Percentiles rank a stretch among this genome's conserved stretches.
Evolutionary conservation across 2,797 vertebrate genomes (phyloP).

Genomic region (Anas flavirostris): DNA sequence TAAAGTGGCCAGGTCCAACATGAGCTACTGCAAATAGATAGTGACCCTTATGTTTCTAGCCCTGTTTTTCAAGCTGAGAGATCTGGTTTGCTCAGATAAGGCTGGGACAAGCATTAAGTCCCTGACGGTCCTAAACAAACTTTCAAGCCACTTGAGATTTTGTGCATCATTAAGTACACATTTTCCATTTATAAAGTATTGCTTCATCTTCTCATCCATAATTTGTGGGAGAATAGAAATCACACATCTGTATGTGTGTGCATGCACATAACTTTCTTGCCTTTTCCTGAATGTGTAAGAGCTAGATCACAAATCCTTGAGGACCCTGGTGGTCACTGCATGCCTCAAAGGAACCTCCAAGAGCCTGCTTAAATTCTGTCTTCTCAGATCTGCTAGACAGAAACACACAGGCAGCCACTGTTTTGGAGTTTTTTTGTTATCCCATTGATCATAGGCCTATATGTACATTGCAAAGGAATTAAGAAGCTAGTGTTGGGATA

Average conservation of each 20-base stretch:
- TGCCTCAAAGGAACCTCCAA: neutral
- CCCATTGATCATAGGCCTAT: neutral
- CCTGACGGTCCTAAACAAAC: neutral
- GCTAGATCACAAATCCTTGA: neutral
- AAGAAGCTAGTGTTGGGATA: neutral
- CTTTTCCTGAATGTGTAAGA: neutral
- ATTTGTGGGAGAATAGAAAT: neutral
- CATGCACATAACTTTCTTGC: neutral
- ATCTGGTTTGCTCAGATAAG: neutral
- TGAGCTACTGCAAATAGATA: neutral
- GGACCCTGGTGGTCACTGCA: neutral
- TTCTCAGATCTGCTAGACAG: neutral
- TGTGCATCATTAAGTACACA: neutral
- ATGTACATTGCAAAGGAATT: neutral
- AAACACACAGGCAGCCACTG: neutral
- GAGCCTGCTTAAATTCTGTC: neutral
- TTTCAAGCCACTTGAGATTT: neutral
- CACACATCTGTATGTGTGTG: neutral
- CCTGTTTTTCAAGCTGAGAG: neutral
- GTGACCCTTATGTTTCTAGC: neutral
- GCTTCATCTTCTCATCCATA: neutral
- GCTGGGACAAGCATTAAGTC: neutral
- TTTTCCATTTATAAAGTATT: neutral
- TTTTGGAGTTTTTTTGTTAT: neutral
- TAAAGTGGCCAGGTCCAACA: fast-evolving